Conservation (phyloP, 2,113 vertebrate genomes). For the Eulemur rufifrons region DNA sequence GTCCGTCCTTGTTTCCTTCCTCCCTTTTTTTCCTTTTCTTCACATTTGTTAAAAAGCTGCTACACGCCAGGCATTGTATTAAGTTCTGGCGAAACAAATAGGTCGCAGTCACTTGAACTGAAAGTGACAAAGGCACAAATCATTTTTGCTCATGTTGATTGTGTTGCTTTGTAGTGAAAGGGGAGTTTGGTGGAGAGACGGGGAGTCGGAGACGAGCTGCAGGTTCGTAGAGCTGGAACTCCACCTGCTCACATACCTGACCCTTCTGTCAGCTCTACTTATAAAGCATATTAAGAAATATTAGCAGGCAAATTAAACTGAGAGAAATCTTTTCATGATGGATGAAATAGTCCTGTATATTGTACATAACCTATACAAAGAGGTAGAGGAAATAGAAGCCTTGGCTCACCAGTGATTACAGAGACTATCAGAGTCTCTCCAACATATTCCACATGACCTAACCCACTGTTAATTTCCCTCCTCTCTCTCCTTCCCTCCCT, state of each 20-base stretch:
- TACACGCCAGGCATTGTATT: background rate
- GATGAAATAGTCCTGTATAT: background rate
- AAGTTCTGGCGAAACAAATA: background rate
- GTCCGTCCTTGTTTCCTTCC: fast-evolving
- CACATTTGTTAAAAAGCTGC: background rate
- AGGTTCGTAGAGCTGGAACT: background rate
- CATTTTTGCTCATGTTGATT: background rate
- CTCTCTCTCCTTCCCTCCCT: background rate
- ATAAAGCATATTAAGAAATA: background rate
- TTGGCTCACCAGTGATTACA: background rate
- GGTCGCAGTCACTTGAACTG: background rate
- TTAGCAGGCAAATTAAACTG: background rate
- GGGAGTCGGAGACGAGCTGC: fast-evolving
- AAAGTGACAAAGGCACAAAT: background rate
- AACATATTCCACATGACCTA: background rate
- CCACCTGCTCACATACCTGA: too few species aligned
- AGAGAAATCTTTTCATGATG: background rate
- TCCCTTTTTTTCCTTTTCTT: background rate
- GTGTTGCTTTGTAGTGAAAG: fast-evolving
- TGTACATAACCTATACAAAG: background rate
- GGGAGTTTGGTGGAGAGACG: background rate
- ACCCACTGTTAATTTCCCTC: background rate
- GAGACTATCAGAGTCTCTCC: background rate
- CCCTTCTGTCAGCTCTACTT: background rate
- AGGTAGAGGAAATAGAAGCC: background rate